Evolutionary conservation across 2,888 invertebrate genomes (phyloP).

Genomic region (Empis livida): DNA sequence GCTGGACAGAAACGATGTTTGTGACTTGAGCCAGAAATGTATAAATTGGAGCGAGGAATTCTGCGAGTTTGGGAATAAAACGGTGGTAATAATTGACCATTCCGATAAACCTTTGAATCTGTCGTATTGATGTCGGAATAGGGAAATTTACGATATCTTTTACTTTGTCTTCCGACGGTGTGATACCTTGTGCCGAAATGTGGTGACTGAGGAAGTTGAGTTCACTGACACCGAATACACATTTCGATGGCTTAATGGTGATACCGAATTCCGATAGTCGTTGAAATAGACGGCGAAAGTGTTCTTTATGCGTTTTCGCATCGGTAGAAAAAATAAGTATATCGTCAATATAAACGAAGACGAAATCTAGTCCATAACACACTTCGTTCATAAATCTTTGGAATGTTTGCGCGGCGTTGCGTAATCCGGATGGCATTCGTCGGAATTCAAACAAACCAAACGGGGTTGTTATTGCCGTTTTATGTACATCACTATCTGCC

Average conservation of each 20-base stretch:
- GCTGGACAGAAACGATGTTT: conserved; percentile 1
- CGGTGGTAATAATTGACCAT: conserved; percentile 3
- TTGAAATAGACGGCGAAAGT: not conserved
- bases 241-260: conserved; percentile 1
- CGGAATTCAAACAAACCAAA: not conserved
- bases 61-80: conserved; percentile 1
- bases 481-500: not conserved
- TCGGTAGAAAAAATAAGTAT: not conserved
- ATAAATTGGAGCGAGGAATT: not conserved
- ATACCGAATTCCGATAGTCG: conserved; percentile 1
- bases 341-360: not conserved
- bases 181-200: not conserved
- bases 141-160: not conserved
- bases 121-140: not conserved
- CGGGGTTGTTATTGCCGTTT: not conserved
- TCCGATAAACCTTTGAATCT: not conserved
- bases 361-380: not conserved
- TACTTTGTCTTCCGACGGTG: conserved; percentile 1
- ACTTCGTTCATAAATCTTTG: not conserved
- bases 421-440: not conserved
- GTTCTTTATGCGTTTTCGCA: not conserved
- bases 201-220: conserved; percentile 3
- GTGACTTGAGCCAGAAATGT: not conserved
- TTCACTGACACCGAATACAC: conserved; percentile 2
- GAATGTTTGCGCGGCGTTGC: not conserved